Percentiles rank a stretch among this genome's conserved stretches.
These are phyloP conservation scores for Himalopsyche kuldschensis DNA, from an alignment of 2,888 invertebrate genomes.

Conservation along the genomic window DNA sequence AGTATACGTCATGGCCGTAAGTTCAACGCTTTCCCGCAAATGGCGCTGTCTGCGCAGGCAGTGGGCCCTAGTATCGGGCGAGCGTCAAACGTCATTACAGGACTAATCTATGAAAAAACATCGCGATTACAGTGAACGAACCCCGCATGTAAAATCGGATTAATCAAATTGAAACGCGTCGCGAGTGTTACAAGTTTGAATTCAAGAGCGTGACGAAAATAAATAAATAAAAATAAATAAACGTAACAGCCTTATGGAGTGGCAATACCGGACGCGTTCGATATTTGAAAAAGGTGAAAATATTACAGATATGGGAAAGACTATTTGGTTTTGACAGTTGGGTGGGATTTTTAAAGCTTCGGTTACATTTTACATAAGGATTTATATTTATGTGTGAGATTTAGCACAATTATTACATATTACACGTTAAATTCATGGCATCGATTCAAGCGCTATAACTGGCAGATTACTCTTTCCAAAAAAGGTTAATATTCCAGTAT, in stretches of 20 bases:
- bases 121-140: not conserved
- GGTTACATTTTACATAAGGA: not conserved
- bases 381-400: not conserved
- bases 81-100: conserved; percentile 5
- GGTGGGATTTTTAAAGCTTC: not conserved
- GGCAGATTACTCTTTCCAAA: not conserved
- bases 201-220: not conserved
- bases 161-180: not conserved
- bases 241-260: not conserved
- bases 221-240: not conserved
- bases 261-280: not conserved
- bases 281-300: conserved; percentile 6
- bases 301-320: not conserved
- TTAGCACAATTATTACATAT: not conserved
- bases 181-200: not conserved
- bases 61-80: conserved; percentile 4
- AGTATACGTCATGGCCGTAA: not conserved
- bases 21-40: conserved; percentile 8
- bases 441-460: not conserved
- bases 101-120: not conserved
- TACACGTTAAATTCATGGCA: not conserved
- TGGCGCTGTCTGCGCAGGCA: conserved; percentile 19
- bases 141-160: not conserved
- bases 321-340: not conserved
- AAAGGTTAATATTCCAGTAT: no score